These are phyloP conservation scores for Bucorvus abyssinicus DNA, from an alignment of 2,797 vertebrate species.

Conservation along the genomic window DNA sequence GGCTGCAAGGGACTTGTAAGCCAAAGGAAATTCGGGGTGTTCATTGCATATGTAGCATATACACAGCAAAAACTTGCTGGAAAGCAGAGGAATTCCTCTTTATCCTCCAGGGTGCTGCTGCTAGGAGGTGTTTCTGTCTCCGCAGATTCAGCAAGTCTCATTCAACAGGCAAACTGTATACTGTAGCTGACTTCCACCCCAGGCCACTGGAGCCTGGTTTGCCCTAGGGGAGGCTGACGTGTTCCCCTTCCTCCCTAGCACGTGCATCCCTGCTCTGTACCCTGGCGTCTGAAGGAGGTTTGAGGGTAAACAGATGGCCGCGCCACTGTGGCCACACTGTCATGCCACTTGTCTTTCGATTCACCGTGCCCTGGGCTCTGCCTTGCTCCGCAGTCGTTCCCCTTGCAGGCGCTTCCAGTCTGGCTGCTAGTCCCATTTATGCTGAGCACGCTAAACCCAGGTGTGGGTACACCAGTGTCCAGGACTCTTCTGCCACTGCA, in stretches of 20 bases:
- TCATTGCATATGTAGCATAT: neutral
- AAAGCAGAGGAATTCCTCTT: constrained; percentile 22
- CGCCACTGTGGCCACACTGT: neutral
- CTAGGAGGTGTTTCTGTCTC: neutral
- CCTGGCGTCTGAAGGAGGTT: neutral
- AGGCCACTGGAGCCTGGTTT: neutral
- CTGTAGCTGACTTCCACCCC: neutral
- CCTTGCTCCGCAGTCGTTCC: neutral
- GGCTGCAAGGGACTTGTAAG: constrained; percentile 10
- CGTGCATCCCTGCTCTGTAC: neutral
- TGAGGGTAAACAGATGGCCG: neutral
- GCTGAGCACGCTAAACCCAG: neutral
- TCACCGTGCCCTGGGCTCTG: neutral
- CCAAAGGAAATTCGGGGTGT: constrained; percentile 45
- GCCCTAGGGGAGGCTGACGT: neutral
- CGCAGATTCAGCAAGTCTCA: neutral
- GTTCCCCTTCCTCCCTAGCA: neutral
- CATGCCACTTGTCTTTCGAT: neutral
- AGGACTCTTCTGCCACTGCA: neutral
- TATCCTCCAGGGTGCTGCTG: neutral
- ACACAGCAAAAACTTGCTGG: neutral
- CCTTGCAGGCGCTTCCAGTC: neutral
- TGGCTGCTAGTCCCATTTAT: neutral
- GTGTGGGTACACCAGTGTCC: neutral
- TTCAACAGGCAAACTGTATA: neutral